Evolutionary conservation across 2,888 invertebrate genomes (phyloP), one percentile per base, ranked within the genome.

Genomic region (Polydrusus pterygomalis): DNA sequence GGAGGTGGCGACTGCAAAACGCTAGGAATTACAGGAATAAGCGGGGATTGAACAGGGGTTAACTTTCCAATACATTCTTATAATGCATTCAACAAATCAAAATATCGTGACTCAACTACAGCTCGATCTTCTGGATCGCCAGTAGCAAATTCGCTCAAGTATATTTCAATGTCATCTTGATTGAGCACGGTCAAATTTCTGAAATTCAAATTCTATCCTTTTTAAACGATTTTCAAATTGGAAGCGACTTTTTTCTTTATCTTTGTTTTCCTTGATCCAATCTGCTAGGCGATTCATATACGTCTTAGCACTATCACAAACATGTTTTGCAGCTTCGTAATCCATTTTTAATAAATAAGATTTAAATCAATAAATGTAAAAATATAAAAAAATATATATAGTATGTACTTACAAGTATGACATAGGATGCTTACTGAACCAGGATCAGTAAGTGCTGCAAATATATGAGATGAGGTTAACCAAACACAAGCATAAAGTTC

Each of bases 211-310:
- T 18, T 56, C 62, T 62, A 64, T 18, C 18, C 40, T 9, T 45
- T 64, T 34, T 17, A 64, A 64, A 45, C 64, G 64, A 34, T 40
- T 64, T 64, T 17, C 45, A 64, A 64, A 64, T 45, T 64, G 64
- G 15, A 18, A 18, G 8, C 15, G 10, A 17, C 45, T 20, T 10
- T 10, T 11, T 20, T 18, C 64, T 18, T 13, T 18, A 20, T 64
- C 45, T 47, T 45, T 64, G 18, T 64, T 64, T 18, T n/a, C 20
- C 10, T 15, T 5, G n/a, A 20, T 17, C 64, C 64, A 64, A 45
- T 64, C 45, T n/a, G 45, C 43, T 10, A 64, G 40, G 20, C 64
- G 64, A 45, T 40, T 43, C 8, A 64, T 64, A 45, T 25, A 34
- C n/a, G 62, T 38, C n/a, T 62, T 62, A 34, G 62, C 34, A 30